Conservation (phyloP, 2,113 vertebrate genomes). For the Vulpes lagopus region DNA sequence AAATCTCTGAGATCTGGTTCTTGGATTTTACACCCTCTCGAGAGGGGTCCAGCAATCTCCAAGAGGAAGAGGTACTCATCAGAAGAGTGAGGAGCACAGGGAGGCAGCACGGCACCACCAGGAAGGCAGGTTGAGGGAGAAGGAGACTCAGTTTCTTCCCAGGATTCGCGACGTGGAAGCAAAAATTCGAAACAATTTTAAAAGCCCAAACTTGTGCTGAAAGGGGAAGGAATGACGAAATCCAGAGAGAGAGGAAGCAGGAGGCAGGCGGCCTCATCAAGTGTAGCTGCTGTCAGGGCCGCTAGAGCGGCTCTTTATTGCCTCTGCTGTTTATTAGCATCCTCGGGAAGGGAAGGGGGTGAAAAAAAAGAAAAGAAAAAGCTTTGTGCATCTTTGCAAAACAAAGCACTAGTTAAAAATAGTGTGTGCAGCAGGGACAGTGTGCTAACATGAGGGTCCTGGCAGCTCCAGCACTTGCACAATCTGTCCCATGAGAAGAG, state of each 20-base stretch:
- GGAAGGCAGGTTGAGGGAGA: not conserved
- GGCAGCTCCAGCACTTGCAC: constrained; percentile 86
- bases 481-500: constrained; percentile 91
- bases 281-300: not conserved
- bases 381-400: constrained; percentile 85
- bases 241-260: not conserved
- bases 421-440: constrained; percentile 85
- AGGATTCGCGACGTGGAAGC: constrained; percentile 43
- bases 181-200: not conserved
- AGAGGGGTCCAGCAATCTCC: constrained; percentile 80
- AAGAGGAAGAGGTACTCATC: constrained; percentile 64
- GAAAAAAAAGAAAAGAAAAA: constrained; percentile 30
- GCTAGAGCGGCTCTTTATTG: constrained; percentile 61
- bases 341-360: not conserved
- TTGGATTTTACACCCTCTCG: constrained; percentile 87
- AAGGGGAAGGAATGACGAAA: constrained; percentile 48
- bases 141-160: constrained; percentile 42
- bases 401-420: constrained; percentile 87
- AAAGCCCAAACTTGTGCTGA: not conserved
- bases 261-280: constrained; percentile 52
- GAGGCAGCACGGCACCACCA: not conserved
- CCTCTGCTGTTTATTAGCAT: constrained; percentile 80
- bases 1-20: constrained; percentile 90
- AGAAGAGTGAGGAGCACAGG: not conserved
- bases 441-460: constrained; percentile 86